Evolutionary conservation across 2,888 invertebrate genomes (phyloP), one percentile per base, ranked within the genome.

Genomic region (Melangyna quadrimaculata): DNA sequence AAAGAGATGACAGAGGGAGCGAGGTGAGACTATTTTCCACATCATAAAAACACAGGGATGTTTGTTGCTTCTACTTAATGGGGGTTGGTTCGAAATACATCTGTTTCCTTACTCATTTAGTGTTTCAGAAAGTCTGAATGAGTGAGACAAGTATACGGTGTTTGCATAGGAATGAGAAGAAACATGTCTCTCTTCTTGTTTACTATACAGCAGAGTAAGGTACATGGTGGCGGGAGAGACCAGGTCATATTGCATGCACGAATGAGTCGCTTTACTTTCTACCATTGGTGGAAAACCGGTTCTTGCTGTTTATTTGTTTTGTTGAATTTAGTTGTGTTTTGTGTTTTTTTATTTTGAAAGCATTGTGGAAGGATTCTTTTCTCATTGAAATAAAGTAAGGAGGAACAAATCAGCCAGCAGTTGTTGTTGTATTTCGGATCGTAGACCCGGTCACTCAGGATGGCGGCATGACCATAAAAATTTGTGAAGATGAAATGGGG

Each of bases 211-310:
- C 9, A 43, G 43, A 14, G 27, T 7, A 45, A 45, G 19, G 19
- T 19, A 45, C 8, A 51, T 3, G 48, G 48, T 14, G 24, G 37
- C 35, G 10, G 37, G 8, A 4, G 35, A 43, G 59, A 86, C 55
- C 77, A 73, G 80, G 86, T 86, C 86, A 86, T 80, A 86, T 86
- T 86, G 86, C 80, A 80, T 86, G 80, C 86, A 86, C 81, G 80
- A 86, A 77, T 78, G 73, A 77, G 19, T 51, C 43, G 69, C 45
- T 86, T 80, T 77, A 70, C 73, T 73, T 77, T 77, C 77, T 75
- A 69, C 77, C 81, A 86, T 86, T 86, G 86, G 86, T 77, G 77
- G 86, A 77, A 80, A 86, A 51, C 40, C 45, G 4, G 45, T 59
- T 24, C 51, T 70, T 78, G 61, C 19, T 69, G 22, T 70, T 61